A percentile compares a stretch with the other conserved stretches of the same genome.
These are phyloP conservation scores for Karalla daura DNA, from an alignment of 2,797 vertebrate species.

Conservation along the genomic window DNA sequence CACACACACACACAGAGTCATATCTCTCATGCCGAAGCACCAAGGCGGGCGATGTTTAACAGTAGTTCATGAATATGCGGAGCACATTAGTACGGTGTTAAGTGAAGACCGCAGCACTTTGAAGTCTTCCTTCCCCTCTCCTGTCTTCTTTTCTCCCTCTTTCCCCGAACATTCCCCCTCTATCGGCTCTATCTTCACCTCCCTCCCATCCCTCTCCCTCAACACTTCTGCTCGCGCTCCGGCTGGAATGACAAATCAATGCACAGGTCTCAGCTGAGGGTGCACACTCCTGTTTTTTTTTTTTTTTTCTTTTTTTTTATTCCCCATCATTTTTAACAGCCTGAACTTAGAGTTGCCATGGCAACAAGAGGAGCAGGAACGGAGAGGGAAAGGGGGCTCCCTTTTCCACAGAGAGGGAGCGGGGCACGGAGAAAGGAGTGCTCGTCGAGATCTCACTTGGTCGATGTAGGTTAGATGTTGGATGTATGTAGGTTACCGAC, in stretches of 20 bases:
- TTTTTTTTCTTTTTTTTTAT: conserved; percentile 60
- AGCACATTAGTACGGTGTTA: conserved; percentile 68
- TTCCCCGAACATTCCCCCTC: conserved; percentile 37
- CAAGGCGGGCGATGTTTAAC: conserved; percentile 66
- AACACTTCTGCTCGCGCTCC: conserved; percentile 20
- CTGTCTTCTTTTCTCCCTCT: conserved; percentile 33
- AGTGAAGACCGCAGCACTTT: conserved; percentile 74
- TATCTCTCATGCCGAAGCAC: conserved; percentile 46
- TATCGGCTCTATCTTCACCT: conserved; percentile 50
- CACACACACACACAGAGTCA: conserved; percentile 31
- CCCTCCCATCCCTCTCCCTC: conserved; percentile 10
- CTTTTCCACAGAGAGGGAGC: conserved; percentile 57
- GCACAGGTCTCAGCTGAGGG: conserved; percentile 67
- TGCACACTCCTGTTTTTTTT: conserved; percentile 57
- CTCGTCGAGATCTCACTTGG: conserved; percentile 38
- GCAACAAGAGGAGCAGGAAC: conserved; percentile 82
- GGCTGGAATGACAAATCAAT: conserved; percentile 69
- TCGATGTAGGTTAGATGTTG: conserved; percentile 39
- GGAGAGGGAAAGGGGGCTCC: conserved; percentile 69
- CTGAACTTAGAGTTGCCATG: conserved; percentile 86
- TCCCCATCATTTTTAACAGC: conserved; percentile 80
- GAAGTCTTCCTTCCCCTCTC: conserved; percentile 63
- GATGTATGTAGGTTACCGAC: conserved; percentile 38
- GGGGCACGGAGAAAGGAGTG: conserved; percentile 30
- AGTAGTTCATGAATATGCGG: conserved; percentile 80